A percentile compares a stretch with the other conserved stretches of the same genome.
Conservation (phyloP, 1,140 invertebrate genomes). For the Rhizoglyphus robini region DNA sequence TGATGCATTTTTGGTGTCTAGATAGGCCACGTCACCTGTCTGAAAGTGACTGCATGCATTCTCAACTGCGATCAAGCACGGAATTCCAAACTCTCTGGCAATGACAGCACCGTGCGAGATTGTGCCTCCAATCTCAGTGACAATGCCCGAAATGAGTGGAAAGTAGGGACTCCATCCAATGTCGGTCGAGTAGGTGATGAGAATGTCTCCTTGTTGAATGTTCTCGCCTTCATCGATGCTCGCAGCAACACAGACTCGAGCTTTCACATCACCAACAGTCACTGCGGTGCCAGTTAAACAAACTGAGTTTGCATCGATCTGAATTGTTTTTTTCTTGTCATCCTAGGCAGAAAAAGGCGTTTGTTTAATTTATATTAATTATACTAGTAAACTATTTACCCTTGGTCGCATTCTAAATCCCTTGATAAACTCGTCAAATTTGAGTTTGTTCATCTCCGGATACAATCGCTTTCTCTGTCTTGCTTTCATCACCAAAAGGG, state of each 20-base stretch:
- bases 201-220: slow-evolving; percentile 47
- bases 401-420: slow-evolving; percentile 33
- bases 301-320: background rate
- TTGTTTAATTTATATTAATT: too few relatives aligned
- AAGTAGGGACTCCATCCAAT: slow-evolving; percentile 79
- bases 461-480: slow-evolving; percentile 44
- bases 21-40: slow-evolving; percentile 40
- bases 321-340: background rate
- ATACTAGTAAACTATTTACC: background rate
- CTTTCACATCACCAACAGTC: background rate
- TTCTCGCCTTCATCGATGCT: background rate
- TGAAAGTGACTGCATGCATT: slow-evolving; percentile 50
- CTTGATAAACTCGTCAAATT: slow-evolving; percentile 48
- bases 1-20: too few relatives aligned
- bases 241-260: background rate
- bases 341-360: too few relatives aligned
- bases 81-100: slow-evolving; percentile 69
- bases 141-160: slow-evolving; percentile 57
- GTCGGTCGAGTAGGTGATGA: slow-evolving; percentile 63
- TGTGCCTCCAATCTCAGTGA: slow-evolving; percentile 69
- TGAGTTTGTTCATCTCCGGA: slow-evolving; percentile 41
- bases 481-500: slow-evolving; percentile 49
- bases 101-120: slow-evolving; percentile 76
- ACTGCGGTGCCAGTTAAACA: background rate
- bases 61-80: slow-evolving; percentile 59